A percentile compares a stretch with the other conserved stretches of the same genome.
Conservation (phyloP, 2,113 vertebrate species). For the Grantiella picta region DNA sequence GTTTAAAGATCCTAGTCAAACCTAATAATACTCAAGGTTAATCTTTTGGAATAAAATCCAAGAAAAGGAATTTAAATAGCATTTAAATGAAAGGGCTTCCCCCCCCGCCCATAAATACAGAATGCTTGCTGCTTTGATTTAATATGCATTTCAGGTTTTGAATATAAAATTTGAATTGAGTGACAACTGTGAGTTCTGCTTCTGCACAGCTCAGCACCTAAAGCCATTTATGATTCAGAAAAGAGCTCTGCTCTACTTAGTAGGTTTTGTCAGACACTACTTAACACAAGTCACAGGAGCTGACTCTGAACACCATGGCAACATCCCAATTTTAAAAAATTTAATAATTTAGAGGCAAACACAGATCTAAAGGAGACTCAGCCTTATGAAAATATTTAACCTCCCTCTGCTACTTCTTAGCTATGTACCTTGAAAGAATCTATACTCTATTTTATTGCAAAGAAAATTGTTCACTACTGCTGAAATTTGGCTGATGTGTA, state of each 20-base stretch:
- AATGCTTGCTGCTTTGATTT: neutral
- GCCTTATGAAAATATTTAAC: neutral
- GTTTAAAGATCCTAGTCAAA: neutral
- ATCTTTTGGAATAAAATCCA: neutral
- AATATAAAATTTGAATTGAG: neutral
- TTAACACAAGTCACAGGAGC: neutral
- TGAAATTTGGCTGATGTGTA: neutral
- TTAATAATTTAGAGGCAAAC: neutral
- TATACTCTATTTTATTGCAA: neutral
- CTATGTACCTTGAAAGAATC: neutral
- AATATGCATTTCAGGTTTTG: neutral
- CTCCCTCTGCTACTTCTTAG: neutral
- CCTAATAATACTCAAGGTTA: slow-evolving; percentile 3
- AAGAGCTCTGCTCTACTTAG: neutral
- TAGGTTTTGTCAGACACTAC: neutral
- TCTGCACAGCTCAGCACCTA: neutral
- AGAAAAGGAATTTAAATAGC: neutral
- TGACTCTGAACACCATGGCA: neutral
- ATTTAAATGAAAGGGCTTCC: neutral
- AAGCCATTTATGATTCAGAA: neutral
- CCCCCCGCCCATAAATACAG: neutral
- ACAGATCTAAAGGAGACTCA: neutral
- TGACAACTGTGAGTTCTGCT: neutral
- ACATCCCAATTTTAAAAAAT: neutral
- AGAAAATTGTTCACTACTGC: neutral